A percentile compares a stretch with the other conserved stretches of the same genome.
phyloP scores from a whole-genome alignment of 2,797 vertebrate species.

The Sebastes hopkinsi region DNA sequence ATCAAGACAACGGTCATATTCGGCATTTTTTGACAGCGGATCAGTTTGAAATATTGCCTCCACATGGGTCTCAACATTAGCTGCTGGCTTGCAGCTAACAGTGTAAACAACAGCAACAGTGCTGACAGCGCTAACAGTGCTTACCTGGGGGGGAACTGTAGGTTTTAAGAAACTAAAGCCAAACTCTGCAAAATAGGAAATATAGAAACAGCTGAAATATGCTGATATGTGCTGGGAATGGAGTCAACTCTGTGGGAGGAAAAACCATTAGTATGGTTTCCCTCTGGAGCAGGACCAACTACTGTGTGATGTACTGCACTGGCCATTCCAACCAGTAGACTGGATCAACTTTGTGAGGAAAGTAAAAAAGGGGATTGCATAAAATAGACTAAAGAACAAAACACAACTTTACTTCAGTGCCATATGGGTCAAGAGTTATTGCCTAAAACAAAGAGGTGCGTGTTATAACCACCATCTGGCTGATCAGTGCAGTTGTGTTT shows the following conservation, averaged over 20 bases:
- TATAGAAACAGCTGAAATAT: not conserved
- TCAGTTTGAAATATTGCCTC: too few relatives aligned
- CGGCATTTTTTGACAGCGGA: too few relatives aligned
- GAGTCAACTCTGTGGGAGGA: not conserved
- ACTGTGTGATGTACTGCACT: not conserved
- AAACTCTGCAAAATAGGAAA: not conserved
- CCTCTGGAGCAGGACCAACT: not conserved
- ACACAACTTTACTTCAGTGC: not conserved
- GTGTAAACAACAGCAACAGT: too few relatives aligned
- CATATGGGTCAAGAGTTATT: slow-evolving; percentile 8
- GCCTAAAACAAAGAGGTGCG: not conserved
- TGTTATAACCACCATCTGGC: slow-evolving; percentile 18
- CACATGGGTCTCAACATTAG: too few relatives aligned
- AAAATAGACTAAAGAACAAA: not conserved
- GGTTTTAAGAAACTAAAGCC: not conserved
- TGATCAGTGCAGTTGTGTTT: slow-evolving; percentile 3
- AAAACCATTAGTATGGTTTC: not conserved
- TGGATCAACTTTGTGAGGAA: not conserved
- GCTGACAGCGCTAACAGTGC: too few relatives aligned
- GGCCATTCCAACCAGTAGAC: not conserved
- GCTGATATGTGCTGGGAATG: not conserved
- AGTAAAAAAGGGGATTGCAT: not conserved
- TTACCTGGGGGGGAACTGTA: too few relatives aligned
- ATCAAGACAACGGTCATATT: too few relatives aligned
- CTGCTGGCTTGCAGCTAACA: too few relatives aligned